Percentiles rank a stretch among this genome's conserved stretches.
phyloP scores from a whole-genome alignment of 1,140 invertebrate genomes.

The Calliopsis andreniformis region DNA sequence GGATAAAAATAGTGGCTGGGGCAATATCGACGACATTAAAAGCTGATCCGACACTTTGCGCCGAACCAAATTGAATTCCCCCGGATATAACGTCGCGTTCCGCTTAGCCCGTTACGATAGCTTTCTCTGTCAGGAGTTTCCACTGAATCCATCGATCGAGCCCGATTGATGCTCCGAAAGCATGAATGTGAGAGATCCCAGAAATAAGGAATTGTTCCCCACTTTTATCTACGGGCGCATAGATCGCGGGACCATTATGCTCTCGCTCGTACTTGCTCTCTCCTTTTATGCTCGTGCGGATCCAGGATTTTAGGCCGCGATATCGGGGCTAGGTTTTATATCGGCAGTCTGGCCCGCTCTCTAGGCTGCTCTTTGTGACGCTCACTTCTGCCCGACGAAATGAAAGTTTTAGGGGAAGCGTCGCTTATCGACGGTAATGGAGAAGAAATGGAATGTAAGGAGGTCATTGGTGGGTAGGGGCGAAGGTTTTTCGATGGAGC shows the following conservation, averaged over 20 bases:
- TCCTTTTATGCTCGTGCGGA: too few species aligned
- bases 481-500: neutral
- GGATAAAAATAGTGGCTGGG: neutral
- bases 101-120: conserved; percentile 37
- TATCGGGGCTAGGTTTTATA: too few species aligned
- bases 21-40: conserved; percentile 54
- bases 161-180: neutral
- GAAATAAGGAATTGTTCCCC: too few species aligned
- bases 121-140: neutral
- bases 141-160: neutral
- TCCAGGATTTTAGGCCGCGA: too few species aligned
- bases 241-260: too few species aligned
- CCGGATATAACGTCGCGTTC: conserved; percentile 45
- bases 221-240: too few species aligned
- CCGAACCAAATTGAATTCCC: conserved; percentile 51
- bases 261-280: too few species aligned
- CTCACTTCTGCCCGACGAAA: neutral
- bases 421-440: neutral
- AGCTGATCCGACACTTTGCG: conserved; percentile 59
- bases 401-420: neutral
- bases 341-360: too few species aligned
- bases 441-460: neutral
- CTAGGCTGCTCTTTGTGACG: too few species aligned
- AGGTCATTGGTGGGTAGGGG: neutral
- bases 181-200: too few species aligned